Percentiles rank a stretch among this genome's conserved stretches.
phyloP scores from a whole-genome alignment of 2,113 vertebrate species.

The Mastomys natalensis region DNA sequence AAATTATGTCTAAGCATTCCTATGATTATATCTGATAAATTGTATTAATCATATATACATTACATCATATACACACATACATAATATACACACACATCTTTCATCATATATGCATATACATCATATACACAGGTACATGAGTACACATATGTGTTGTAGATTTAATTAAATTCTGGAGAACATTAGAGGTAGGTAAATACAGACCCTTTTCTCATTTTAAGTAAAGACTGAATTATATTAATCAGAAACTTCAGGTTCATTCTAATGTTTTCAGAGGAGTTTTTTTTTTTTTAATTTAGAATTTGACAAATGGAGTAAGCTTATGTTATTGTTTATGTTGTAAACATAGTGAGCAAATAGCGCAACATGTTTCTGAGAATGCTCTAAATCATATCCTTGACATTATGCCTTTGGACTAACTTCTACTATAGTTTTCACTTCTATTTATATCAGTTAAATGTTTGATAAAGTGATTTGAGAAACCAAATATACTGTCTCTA shows the following conservation, averaged over 20 bases:
- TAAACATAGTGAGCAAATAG: neutral
- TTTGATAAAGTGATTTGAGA: neutral
- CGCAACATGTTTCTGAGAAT: neutral
- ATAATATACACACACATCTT: neutral
- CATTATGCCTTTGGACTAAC: neutral
- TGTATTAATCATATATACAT: neutral
- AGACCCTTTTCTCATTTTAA: neutral
- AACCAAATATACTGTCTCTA: neutral
- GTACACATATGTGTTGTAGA: neutral
- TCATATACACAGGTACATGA: too few species aligned
- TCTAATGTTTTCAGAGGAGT: neutral
- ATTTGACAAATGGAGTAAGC: neutral
- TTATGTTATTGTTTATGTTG: neutral
- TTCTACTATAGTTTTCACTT: neutral
- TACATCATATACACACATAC: too few species aligned
- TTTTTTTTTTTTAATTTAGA: neutral
- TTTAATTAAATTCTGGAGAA: neutral
- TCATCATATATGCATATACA: neutral
- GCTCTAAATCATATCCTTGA: neutral
- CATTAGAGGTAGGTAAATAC: neutral
- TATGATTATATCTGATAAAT: neutral
- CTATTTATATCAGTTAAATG: constrained; percentile 1
- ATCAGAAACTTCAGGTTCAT: neutral
- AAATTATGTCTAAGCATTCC: neutral
- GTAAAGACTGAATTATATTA: neutral